Evolutionary conservation across 1,140 invertebrate genomes (phyloP), one percentile per base, ranked within the genome.

Genomic region (Cephus cinctus): DNA sequence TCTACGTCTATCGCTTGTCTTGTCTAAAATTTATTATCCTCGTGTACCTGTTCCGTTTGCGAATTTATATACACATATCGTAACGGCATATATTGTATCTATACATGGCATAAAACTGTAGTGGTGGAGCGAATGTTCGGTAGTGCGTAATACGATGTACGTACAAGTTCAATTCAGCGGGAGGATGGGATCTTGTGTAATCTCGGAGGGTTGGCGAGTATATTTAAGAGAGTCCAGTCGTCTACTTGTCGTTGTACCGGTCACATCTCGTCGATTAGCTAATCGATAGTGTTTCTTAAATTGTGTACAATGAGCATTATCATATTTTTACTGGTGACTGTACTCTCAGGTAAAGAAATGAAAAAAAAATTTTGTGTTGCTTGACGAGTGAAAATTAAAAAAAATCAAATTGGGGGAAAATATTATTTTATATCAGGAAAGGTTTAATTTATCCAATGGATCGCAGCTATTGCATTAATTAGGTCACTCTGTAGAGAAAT

Each of bases 181-280:
- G 39, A 41, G 39, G 39, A 41, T 18, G 39, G 15, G 39, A 41
- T 41, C 39, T 41, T 41, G 14, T 41, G 39, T 19, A 41, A 41
- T 41, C 22, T 21, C 35, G 18, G 38, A 39, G 42, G 47, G 21
- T 47, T 4, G 8, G 20, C 43, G 20, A 41, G 25, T 23, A 57
- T 36, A 51, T 46, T 46, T 49, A 27, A 23, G 22, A 48, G 38
- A 57, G 30, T 47, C 61, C 47, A 58, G 59, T 60, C 39, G 42
- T 15, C 8, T 34, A 30, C 4, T 18, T 39, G 43, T 60, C 42
- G 43, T 54, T 48, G 40, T 39, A 15, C 30, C 32, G 36, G 43
- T 43, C 47, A 27, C 34, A 14, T 43, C 45, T 50, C 25, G 21
- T 9, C 5, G 25, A 48, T 55, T 19, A 6, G 25, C 25, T 8